Base-by-base conservation (phyloP, 2,888 invertebrate genomes). In the Hypomecis atomaria region DNA sequence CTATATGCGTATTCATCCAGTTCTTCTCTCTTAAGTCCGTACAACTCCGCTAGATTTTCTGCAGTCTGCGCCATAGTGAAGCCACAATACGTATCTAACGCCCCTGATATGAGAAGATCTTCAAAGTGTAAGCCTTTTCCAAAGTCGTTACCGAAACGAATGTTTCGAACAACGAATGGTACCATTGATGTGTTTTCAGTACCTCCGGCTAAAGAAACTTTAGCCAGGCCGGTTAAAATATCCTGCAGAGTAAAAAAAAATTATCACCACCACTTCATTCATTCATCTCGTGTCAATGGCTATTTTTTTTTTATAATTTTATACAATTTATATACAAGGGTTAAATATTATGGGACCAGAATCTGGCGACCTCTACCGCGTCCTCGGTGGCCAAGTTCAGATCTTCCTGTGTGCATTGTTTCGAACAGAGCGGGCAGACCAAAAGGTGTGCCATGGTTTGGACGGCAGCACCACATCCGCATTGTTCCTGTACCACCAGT, bases 21-120 rank as follows among this genome's bases (percentile, higher is more conserved):
- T 73, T 96, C 95, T 69, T 95, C 94, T 53, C 96, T 90, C 0
- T 97, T 44, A 7, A 55, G 42, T 11, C 34, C 11, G 11, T 55
- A 55, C 42, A 34, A 94, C 44, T 94, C 96, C 0, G 96, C 97
- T 57, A 97, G 90, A 83, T 97, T 97, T 86, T 97, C 97, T 5
- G 97, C 97, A 0, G 98, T 98, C 63, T 97, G 79, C 0, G 96
- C 98, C 98, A 98, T 98, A 0, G 98, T 96, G 54, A 96, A 90
- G 78, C 97, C 96, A 81, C 96, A 96, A 23, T 45, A 59, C 44
- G 55, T 9, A 36, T 55, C 55, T 89, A 5, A 94, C 93, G 33
- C 96, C 95, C 7, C 98, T 98, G 87, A 97, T 98, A 49, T 98
- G 94, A 55, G 55, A 8, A 44, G 44, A 36, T 55, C 55, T 13